phyloP scores from a whole-genome alignment of 1,140 invertebrate genomes.

The Sitobion miscanthi region DNA sequence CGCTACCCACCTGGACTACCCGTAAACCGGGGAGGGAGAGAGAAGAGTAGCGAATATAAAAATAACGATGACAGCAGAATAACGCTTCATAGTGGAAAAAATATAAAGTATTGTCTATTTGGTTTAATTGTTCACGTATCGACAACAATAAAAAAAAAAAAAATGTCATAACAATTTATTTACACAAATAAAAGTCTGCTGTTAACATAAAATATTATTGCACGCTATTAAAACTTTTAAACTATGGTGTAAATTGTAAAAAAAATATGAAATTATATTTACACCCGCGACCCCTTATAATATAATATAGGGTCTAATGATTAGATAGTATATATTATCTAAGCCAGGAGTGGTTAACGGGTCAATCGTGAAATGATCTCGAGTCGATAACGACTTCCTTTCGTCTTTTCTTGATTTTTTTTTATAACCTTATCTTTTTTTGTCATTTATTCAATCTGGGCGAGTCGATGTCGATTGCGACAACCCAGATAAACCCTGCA shows the following conservation, averaged over 20 bases:
- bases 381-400: no score
- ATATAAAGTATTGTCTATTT: neutral
- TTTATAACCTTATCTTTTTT: no score
- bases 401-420: no score
- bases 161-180: neutral
- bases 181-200: no score
- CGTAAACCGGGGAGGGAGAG: neutral
- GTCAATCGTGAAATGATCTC: no score
- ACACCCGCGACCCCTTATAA: neutral
- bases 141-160: neutral
- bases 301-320: neutral
- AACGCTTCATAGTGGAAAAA: neutral
- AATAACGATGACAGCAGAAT: neutral
- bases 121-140: slow-evolving; percentile 3
- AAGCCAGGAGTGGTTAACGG: no score
- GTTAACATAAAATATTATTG: no score
- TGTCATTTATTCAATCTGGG: no score
- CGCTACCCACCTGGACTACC: neutral
- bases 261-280: neutral
- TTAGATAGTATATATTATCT: neutral
- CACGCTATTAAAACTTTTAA: no score
- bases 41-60: neutral
- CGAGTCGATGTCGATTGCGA: no score
- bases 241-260: neutral
- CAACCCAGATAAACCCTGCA: no score